Conservation (phyloP, 2,888 invertebrate species). For the Muscina levida region DNA sequence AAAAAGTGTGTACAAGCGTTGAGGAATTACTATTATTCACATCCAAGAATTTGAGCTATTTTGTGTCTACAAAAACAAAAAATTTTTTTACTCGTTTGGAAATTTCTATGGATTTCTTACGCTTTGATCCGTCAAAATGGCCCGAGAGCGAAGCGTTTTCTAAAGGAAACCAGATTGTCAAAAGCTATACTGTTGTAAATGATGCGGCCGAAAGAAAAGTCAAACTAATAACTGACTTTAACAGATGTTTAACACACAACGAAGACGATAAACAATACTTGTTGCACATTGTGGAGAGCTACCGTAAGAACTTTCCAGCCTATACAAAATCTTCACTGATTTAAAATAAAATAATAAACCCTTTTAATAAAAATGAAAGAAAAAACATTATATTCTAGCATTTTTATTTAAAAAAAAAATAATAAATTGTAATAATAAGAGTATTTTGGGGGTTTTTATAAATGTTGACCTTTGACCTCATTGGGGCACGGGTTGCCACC, state of each 20-base stretch:
- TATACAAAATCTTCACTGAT: not conserved
- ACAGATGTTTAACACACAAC: not conserved
- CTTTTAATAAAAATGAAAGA: not conserved
- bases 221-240: too few species aligned
- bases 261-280: not conserved
- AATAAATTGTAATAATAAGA: too few species aligned
- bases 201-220: constrained; percentile 19
- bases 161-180: not conserved
- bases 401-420: too few species aligned
- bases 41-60: constrained; percentile 6
- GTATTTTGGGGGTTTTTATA: too few species aligned
- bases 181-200: constrained; percentile 35
- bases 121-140: too few species aligned
- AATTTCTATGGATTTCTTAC: constrained; percentile 15
- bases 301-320: not conserved
- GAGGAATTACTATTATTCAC: constrained; percentile 5
- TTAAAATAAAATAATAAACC: not conserved
- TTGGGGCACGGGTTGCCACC: too few species aligned
- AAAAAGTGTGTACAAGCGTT: constrained; percentile 7
- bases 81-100: constrained; percentile 18
- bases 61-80: constrained; percentile 16
- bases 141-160: too few species aligned
- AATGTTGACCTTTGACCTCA: too few species aligned
- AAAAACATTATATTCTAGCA: not conserved
- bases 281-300: not conserved